Percentiles rank a stretch among this genome's conserved stretches.
Conservation (phyloP, 2,888 invertebrate genomes). For the Drosophila acutilabella region DNA sequence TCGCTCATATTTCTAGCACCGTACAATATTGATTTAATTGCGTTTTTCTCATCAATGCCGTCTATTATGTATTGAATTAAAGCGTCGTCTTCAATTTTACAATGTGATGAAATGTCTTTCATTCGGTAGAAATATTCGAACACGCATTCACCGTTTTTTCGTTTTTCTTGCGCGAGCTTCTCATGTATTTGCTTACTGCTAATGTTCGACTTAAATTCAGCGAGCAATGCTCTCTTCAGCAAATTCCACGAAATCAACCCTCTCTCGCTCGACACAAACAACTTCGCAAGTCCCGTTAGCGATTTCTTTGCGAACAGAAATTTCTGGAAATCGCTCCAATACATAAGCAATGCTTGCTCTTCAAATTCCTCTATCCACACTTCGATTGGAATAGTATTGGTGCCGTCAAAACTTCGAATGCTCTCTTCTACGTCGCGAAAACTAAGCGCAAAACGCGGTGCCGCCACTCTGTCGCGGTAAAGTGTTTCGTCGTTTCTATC, state of each 20-base stretch:
- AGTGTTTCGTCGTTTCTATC: too few species aligned
- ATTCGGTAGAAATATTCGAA: conserved; percentile 7
- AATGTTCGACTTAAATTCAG: too few species aligned
- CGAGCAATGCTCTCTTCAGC: background rate
- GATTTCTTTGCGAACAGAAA: background rate
- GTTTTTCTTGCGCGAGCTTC: too few species aligned
- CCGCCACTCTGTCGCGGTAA: too few species aligned
- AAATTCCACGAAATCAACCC: background rate
- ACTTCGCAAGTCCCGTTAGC: background rate
- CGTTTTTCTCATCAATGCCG: conserved; percentile 1
- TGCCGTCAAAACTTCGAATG: conserved; percentile 2
- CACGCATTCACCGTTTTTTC: background rate
- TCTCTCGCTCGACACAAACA: background rate
- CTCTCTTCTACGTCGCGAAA: conserved; percentile 5
- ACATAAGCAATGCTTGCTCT: background rate
- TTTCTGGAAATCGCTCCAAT: too few species aligned
- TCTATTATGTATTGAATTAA: conserved; percentile 2
- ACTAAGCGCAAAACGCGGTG: background rate
- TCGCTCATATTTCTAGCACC: background rate
- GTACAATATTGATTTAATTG: background rate
- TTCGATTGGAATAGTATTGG: background rate
- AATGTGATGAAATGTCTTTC: background rate
- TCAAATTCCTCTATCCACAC: conserved; percentile 1
- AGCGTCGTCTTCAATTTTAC: conserved; percentile 4
- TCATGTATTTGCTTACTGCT: too few species aligned